phyloP scores from a whole-genome alignment of 2,797 vertebrate species.

The Poecilia picta region DNA sequence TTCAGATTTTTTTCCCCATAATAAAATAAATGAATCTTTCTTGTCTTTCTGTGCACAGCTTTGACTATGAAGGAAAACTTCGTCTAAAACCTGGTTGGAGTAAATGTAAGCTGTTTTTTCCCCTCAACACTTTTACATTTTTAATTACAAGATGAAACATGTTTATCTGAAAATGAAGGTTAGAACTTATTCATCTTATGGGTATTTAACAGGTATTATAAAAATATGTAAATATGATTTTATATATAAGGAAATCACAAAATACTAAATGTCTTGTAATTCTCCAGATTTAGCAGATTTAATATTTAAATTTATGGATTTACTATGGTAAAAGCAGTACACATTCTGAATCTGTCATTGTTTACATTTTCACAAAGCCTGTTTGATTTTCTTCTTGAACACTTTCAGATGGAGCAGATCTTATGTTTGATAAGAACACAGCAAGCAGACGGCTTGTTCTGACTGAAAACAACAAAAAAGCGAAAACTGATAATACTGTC shows the following conservation, averaged over 20 bases:
- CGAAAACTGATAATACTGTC: fast-evolving
- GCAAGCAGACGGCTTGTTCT: slow-evolving; percentile 28
- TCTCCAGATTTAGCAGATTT: not conserved
- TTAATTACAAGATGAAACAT: not conserved
- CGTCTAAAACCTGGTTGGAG: slow-evolving; percentile 43
- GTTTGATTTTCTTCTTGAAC: not conserved
- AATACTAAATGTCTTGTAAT: not conserved
- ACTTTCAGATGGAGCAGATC: slow-evolving; percentile 36
- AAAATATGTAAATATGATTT: not conserved
- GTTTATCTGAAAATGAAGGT: not conserved
- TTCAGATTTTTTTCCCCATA: not conserved
- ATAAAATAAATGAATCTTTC: not conserved
- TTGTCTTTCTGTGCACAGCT: slow-evolving; percentile 19
- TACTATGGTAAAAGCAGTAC: not conserved
- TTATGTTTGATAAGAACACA: slow-evolving; percentile 40
- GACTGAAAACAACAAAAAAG: slow-evolving; percentile 10
- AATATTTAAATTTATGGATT: not conserved
- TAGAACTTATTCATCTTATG: not conserved
- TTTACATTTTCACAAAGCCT: not conserved
- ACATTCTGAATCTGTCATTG: not conserved
- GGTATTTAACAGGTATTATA: not conserved
- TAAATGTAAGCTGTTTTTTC: slow-evolving; percentile 51
- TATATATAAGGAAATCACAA: too few relatives aligned
- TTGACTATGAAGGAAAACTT: slow-evolving; percentile 38
- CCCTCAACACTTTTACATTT: too few relatives aligned